Conservation (phyloP, 2,113 vertebrate species). For the Marmota monax region DNA sequence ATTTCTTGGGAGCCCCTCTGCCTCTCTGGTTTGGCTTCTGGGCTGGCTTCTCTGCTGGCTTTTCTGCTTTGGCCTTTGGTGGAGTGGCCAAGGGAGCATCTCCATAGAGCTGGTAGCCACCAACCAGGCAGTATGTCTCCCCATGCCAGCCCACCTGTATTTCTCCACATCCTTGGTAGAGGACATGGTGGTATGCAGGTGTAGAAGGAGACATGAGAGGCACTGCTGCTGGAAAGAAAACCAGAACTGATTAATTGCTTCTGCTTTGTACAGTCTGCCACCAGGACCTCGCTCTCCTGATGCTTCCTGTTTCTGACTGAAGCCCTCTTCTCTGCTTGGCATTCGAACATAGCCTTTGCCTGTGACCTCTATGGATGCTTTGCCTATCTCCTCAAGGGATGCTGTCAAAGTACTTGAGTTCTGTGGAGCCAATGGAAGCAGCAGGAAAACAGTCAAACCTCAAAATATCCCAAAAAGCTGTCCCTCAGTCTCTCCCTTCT, state of each 20-base stretch:
- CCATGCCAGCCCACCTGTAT: slow-evolving; percentile 63
- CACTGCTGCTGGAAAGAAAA: slow-evolving; percentile 53
- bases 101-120: slow-evolving; percentile 40
- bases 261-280: neutral
- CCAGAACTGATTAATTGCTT: neutral
- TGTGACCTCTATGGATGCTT: neutral
- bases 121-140: slow-evolving; percentile 68
- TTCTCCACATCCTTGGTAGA: slow-evolving; percentile 44
- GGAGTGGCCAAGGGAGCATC: slow-evolving; percentile 37
- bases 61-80: slow-evolving; percentile 23
- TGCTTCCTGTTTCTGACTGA: neutral
- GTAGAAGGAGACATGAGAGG: neutral
- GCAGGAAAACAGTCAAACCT: neutral
- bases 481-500: neutral
- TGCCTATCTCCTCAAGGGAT: neutral
- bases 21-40: neutral
- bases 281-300: neutral
- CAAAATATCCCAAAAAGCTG: neutral
- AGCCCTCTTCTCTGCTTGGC: neutral
- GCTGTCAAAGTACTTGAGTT: neutral
- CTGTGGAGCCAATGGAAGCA: neutral
- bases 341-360: neutral
- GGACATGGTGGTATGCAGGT: slow-evolving; percentile 56
- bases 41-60: neutral
- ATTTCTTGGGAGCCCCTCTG: slow-evolving; percentile 21